Base-by-base conservation (phyloP, 2,888 invertebrate genomes). In the Agelastica alni region DNA sequence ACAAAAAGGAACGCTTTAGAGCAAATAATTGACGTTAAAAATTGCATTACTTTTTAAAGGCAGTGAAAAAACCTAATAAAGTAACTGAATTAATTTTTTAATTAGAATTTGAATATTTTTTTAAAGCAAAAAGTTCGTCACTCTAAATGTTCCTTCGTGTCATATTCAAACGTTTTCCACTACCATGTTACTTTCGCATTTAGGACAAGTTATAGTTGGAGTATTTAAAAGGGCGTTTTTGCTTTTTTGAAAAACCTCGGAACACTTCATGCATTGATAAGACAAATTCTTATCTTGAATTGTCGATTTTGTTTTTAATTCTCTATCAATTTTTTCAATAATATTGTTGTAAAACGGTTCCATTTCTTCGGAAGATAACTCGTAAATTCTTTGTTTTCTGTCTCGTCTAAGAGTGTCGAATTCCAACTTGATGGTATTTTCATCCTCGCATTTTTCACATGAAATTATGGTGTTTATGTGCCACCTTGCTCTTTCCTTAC, bases 231-330 rank as follows among this genome's bases (percentile, higher is more conserved):
- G 48, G 13, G 60, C 61, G 26, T 59, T 67, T 16, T 59, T 65
- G 49, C 65, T 69, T 32, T 84, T 77, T 1, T 80, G 81, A 70
- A 87, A 87, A 59, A 83, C 79, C 6, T 82, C 78, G 2, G 80
- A 79, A 63, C 87, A 87, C 68, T 83, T 85, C 68, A 86, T 80
- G 67, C 87, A 87, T 59, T 77, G 76, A 67, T 79, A 83, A 2
- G 79, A 69, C 17, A 72, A 76, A 63, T 81, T 78, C 54, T 80
- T 80, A 72, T 80, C 77, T 62, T 79, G 63, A 31, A 56, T 56
- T 43, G 64, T 62, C n/a, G 18, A 20, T 18, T 20, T 17, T 10
- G 18, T 20, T 12, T 20, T 39, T 5, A 20, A 16, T 17, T 62
- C 58, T 7, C 64, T 63, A 4, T 62, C 60, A 18, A 74, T 65